Evolutionary conservation across 2,113 vertebrate species (phyloP).

Genomic region (Vulpes ferrilata): DNA sequence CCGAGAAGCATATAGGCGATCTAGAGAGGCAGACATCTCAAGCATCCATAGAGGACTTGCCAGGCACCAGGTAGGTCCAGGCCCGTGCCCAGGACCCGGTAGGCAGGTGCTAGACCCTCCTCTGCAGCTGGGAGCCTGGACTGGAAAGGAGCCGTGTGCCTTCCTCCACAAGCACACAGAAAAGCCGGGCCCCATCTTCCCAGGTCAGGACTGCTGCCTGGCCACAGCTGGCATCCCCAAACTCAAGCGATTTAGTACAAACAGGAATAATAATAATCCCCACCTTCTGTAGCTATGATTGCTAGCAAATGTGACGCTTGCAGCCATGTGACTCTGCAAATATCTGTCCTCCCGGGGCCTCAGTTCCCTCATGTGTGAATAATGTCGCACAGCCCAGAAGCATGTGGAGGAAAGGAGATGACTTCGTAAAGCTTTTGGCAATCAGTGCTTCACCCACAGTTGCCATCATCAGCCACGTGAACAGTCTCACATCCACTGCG

Average conservation of each 20-base stretch:
- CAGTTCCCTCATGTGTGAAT: background rate
- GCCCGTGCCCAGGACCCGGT: no score
- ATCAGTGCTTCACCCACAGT: background rate
- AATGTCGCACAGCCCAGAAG: background rate
- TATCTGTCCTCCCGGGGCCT: background rate
- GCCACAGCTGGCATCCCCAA: background rate
- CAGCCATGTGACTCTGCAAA: background rate
- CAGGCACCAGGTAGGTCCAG: background rate
- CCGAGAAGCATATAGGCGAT: no score
- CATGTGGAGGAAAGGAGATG: background rate
- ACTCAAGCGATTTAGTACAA: background rate
- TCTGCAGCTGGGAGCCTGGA: background rate
- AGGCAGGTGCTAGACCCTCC: accelerated
- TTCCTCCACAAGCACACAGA: background rate
- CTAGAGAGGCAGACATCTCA: background rate
- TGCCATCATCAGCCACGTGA: background rate
- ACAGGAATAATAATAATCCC: background rate
- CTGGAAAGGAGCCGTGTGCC: no score
- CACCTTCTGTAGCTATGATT: background rate
- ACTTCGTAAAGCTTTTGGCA: background rate
- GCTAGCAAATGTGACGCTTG: background rate
- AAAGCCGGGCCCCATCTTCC: background rate
- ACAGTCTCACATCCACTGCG: background rate
- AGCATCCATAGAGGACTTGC: background rate
- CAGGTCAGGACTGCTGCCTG: background rate